Evolutionary conservation across 1,140 invertebrate genomes (phyloP), one percentile per base, ranked within the genome.

Genomic region (Oryzaephilus surinamensis): DNA sequence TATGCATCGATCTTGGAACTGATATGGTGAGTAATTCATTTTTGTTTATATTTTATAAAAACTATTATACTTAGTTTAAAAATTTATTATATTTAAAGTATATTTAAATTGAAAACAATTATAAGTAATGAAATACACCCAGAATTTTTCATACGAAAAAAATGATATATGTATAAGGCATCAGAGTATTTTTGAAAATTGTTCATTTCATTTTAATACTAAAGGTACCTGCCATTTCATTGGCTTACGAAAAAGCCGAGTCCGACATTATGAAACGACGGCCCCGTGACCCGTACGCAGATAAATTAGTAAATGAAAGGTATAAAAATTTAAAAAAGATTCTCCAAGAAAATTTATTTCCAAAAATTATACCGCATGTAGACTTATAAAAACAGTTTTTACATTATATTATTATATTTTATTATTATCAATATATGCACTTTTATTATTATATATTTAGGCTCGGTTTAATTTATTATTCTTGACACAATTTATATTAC

Each of bases 1-100:
- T 99, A 46, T 99, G 95, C 75, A 99, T 99, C 73, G 95, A 99
- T 79, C 77, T 99, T 64, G 95, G 95, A 79, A 99, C 95, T 60
- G 95, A 99, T 79, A 98, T 98, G 94, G 94, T 86, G 79, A 86
- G 81, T 77, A 32, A 33, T 32, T 23, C 4, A 20, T 24, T 24
- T 1, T 6, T 10, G 11, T 12, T 31, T 12, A 19, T n/a, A n/a
- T 19, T 7, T 16, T 4, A 31, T 3, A 4, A 31, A 6, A 31
- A 11, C 11, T 31, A 5, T n/a, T 12, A 7, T 10, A 5, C n/a
- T 4, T 4, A 15, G 27, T 29, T 12, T 5, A 4, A 5, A 5
- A 7, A 31, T 6, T 31, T 11, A 16, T 16, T 10, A 16, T 0
- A 31, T 12, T 31, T 12, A 12, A 31, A 4, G 12, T 17, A 32